Conservation (phyloP, 2,113 vertebrate species). For the Microcebus tavaratra region DNA sequence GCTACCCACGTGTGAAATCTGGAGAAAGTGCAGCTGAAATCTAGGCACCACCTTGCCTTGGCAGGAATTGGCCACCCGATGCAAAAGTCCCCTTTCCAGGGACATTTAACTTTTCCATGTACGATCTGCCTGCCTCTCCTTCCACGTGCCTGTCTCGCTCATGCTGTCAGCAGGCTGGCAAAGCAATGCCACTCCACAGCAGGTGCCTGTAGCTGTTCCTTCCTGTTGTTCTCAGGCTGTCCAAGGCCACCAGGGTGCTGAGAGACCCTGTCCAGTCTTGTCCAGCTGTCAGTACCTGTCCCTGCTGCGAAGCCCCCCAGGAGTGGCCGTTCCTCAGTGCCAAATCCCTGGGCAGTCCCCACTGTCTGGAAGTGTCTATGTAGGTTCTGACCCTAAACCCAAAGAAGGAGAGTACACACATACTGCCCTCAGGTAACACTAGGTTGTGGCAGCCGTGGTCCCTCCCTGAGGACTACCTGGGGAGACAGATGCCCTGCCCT, state of each 20-base stretch:
- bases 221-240: rapidly evolving
- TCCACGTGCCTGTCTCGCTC: not conserved
- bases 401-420: not conserved
- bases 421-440: rapidly evolving
- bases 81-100: not conserved
- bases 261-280: not conserved
- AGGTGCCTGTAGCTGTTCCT: not conserved
- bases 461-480: not conserved
- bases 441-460: not conserved
- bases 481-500: not conserved
- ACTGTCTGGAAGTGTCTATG: not conserved
- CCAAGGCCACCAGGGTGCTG: not conserved
- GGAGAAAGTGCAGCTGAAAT: not conserved
- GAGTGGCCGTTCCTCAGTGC: not conserved
- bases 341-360: not conserved
- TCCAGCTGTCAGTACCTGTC: not conserved
- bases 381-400: not conserved
- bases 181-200: rapidly evolving
- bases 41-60: not conserved
- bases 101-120: not conserved
- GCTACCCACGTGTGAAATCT: not conserved
- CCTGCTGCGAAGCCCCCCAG: not conserved
- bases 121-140: not conserved
- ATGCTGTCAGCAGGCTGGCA: not conserved
- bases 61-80: not conserved